Evolutionary conservation across 2,888 invertebrate genomes (phyloP).

Genomic region (Malthinus flaveolus): DNA sequence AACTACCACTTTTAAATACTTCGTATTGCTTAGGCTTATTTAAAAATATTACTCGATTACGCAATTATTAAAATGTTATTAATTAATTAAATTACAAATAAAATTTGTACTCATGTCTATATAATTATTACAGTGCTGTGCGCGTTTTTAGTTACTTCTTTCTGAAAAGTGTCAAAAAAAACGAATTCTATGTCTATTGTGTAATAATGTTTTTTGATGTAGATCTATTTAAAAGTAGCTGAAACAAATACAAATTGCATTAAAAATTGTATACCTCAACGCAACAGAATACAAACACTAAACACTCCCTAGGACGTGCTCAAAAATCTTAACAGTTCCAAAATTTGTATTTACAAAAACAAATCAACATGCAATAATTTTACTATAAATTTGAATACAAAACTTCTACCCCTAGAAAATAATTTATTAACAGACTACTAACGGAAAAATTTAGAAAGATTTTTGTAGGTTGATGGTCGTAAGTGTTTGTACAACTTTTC

Average conservation of each 20-base stretch:
- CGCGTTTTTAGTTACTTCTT: neutral
- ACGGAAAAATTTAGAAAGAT: no score
- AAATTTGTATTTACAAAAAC: no score
- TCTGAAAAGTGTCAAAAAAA: neutral
- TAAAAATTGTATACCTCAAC: neutral
- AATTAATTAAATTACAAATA: neutral
- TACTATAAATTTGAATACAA: no score
- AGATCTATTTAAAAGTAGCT: constrained; percentile 2
- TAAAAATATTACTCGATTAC: constrained; percentile 1
- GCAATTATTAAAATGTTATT: neutral
- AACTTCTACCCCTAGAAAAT: no score
- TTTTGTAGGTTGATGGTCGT: no score
- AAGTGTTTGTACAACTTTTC: no score
- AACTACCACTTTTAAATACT: neutral
- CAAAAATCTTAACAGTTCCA: no score
- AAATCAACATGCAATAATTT: no score
- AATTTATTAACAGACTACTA: no score
- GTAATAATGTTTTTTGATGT: neutral
- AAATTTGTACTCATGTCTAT: neutral
- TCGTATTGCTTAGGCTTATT: neutral
- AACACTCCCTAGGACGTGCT: no score
- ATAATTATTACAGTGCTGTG: neutral
- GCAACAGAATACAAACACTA: no score
- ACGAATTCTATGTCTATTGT: neutral
- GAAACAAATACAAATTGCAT: constrained; percentile 3